Percentiles rank a stretch among this genome's conserved stretches.
Evolutionary conservation across 2,797 vertebrate species (phyloP).

Genomic region (Podargus strigoides): DNA sequence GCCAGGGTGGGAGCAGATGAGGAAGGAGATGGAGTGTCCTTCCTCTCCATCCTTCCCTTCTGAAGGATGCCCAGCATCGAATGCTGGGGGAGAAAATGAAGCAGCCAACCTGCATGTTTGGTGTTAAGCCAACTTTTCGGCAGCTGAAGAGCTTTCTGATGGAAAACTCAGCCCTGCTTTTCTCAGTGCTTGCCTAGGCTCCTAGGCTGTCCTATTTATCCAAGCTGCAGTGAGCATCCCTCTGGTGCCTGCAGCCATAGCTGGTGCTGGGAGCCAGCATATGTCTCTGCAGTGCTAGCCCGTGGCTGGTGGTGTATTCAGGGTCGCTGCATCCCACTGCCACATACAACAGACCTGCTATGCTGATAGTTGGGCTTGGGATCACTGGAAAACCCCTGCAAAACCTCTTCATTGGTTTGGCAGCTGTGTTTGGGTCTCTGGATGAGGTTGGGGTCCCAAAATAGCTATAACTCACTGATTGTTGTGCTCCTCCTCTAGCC

Average conservation of each 20-base stretch:
- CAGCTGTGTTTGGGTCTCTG: background rate
- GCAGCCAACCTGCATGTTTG: rapidly evolving
- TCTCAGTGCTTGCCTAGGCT: background rate
- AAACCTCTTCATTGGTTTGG: background rate
- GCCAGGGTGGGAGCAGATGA: background rate
- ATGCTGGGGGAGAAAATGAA: background rate
- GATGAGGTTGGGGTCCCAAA: background rate
- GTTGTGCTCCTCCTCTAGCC: background rate
- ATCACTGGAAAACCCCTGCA: background rate
- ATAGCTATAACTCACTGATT: background rate
- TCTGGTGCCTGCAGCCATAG: constrained; percentile 1
- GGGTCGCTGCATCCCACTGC: background rate
- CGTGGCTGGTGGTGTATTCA: rapidly evolving
- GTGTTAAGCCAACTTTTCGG: background rate
- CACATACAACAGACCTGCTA: rapidly evolving
- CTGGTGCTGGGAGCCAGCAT: background rate
- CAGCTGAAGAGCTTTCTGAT: background rate
- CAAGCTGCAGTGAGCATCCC: background rate
- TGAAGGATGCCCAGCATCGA: background rate
- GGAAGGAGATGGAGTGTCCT: background rate
- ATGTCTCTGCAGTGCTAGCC: background rate
- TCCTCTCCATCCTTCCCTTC: background rate
- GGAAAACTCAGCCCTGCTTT: background rate
- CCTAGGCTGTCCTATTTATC: constrained; percentile 27
- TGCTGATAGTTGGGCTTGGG: background rate